A percentile compares a stretch with the other conserved stretches of the same genome.
phyloP scores from a whole-genome alignment of 2,888 invertebrate species.

The Apotomis betuletana region DNA sequence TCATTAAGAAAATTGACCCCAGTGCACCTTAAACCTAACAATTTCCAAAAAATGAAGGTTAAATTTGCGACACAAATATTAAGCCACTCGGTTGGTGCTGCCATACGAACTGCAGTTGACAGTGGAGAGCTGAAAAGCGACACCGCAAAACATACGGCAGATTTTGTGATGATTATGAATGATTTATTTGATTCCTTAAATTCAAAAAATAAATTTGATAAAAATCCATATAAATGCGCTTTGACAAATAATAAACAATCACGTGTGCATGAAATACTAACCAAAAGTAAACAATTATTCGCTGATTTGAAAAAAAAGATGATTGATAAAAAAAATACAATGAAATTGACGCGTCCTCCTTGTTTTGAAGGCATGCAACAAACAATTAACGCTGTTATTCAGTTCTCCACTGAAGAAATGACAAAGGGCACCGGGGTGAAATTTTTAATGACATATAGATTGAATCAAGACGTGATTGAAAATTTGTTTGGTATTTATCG shows the following conservation, averaged over 20 bases:
- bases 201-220: neutral
- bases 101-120: neutral
- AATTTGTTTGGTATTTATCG: slow-evolving; percentile 45
- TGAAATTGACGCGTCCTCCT: slow-evolving; percentile 11
- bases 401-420: slow-evolving; percentile 38
- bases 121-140: slow-evolving; percentile 3
- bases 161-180: neutral
- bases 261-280: slow-evolving; percentile 1
- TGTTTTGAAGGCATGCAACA: slow-evolving; percentile 26
- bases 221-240: slow-evolving; percentile 1
- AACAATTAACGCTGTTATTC: slow-evolving; percentile 35
- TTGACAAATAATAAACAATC: neutral
- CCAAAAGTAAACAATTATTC: slow-evolving; percentile 1
- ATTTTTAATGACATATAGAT: slow-evolving; percentile 43
- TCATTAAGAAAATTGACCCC: neutral
- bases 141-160: neutral
- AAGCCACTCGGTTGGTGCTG: neutral
- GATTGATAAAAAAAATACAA: neutral
- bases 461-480: slow-evolving; percentile 47
- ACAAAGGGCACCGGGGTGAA: slow-evolving; percentile 30
- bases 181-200: neutral
- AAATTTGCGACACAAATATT: neutral
- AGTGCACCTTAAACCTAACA: slow-evolving; percentile 2
- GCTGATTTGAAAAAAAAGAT: slow-evolving; percentile 4
- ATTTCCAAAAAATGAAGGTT: neutral